Base-by-base conservation (phyloP, 2,797 vertebrate species). In the Coregonus sp. region DNA sequence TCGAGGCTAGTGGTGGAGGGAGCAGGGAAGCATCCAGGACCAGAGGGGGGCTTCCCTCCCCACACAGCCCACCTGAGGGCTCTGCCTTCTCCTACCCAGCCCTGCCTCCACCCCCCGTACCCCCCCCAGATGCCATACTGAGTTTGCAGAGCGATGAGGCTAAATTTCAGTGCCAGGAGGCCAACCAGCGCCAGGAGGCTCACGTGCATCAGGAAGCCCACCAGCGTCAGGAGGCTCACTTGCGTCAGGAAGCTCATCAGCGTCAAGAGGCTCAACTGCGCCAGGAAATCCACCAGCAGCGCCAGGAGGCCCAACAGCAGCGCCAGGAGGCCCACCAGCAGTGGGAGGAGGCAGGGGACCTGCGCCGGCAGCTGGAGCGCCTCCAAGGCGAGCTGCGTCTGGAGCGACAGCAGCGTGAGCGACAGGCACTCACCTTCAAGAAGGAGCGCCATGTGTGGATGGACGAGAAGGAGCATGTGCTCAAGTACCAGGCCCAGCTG, bases 401-500 rank as follows among this genome's bases (percentile, higher is more conserved):
- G 0, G 95, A 96, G 90, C 77, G 94, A 73, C 94, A 96, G 81
- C 95, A 96, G 78, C 90, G 95, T 54, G 95, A 96, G 86, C 94
- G 95, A 72, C 95, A 96, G 87, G 92, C 94, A 1, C 90, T 93
- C 84, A 94, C 93, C 87, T 96, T 96, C 0, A 94, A 95, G 40
- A 95, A 95, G 80, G 95, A 97, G 84, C 91, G 95, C 75, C 95
- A 95, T 18, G 95, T 95, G 0, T 96, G 96, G 96, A 93, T 96
- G 84, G 95, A 95, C 33, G 95, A 97, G 91, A 96, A 96, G 80
- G 95, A 96, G 84, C 95, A 96, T 7, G 95, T 96, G 82, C 96
- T 96, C 69, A 95, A 96, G 84, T 96, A 96, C 84, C 96, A 97
- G 93, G 96, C 96, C 72, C 96, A 96, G 87, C 91, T 97, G 80